Conservation (phyloP, 2,797 vertebrate genomes). For the Anguilla obscura region DNA sequence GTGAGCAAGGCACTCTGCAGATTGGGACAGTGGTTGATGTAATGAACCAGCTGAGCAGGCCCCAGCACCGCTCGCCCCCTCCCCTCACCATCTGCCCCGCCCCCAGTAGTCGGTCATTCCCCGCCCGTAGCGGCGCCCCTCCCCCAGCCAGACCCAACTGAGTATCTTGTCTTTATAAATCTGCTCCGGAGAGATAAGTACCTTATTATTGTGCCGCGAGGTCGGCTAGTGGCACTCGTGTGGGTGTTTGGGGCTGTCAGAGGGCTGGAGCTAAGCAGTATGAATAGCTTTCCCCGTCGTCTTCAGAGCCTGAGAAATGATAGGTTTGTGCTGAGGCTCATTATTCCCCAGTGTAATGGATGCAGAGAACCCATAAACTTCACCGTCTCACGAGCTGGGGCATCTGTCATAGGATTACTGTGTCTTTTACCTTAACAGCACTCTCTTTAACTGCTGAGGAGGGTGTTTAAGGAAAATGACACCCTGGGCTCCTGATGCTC, state of each 20-base stretch:
- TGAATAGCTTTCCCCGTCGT: slow-evolving; percentile 29
- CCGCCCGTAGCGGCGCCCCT: neutral
- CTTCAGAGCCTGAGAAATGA: slow-evolving; percentile 54
- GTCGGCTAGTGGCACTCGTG: slow-evolving; percentile 32
- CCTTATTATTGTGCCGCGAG: slow-evolving; percentile 30
- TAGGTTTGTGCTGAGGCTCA: slow-evolving; percentile 64
- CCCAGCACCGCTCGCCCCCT: neutral
- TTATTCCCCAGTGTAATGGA: slow-evolving; percentile 64
- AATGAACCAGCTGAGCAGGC: neutral
- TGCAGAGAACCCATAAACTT: slow-evolving; percentile 62
- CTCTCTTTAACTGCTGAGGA: slow-evolving; percentile 56
- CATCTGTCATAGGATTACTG: slow-evolving; percentile 55
- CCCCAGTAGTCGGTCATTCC: slow-evolving; percentile 1
- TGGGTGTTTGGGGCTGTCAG: neutral
- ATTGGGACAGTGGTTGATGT: neutral
- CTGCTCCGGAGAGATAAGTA: slow-evolving; percentile 31
- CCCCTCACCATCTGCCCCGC: neutral
- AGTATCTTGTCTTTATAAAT: slow-evolving; percentile 39
- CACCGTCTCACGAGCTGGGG: slow-evolving; percentile 50
- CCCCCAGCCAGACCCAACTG: slow-evolving; percentile 34
- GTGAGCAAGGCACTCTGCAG: neutral
- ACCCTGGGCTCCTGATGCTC: slow-evolving; percentile 59
- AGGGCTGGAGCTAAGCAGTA: slow-evolving; percentile 38
- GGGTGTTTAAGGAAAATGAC: slow-evolving; percentile 67
- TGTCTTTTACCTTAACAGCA: slow-evolving; percentile 55